Evolutionary conservation across 2,888 invertebrate genomes (phyloP).

Genomic region (Cheilosia grossa): DNA sequence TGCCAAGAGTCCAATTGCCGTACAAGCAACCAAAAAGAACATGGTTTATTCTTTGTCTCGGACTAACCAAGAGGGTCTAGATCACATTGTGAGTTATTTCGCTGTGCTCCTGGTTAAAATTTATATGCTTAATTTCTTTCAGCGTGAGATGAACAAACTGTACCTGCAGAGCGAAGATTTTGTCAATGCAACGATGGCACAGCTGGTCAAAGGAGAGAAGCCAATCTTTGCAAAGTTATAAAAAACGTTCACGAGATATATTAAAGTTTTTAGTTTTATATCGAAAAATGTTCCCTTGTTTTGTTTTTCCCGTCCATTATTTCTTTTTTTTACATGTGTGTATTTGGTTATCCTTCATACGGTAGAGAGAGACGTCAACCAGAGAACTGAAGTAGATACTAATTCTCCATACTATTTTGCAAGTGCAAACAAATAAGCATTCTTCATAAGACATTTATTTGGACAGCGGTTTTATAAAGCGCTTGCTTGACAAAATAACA

Average conservation of each 20-base stretch:
- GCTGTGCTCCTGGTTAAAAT: background rate
- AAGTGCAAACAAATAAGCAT: background rate
- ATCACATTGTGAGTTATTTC: conserved; percentile 90
- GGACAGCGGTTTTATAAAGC: background rate
- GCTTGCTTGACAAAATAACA: background rate
- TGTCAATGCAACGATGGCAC: conserved; percentile 90
- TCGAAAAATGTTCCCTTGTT: too few relatives aligned
- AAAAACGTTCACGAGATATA: background rate
- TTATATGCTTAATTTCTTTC: conserved; percentile 78
- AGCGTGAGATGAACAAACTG: conserved; percentile 92
- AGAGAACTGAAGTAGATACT: background rate
- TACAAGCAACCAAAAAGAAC: conserved; percentile 94
- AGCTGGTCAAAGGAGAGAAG: conserved; percentile 86
- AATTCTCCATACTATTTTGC: background rate
- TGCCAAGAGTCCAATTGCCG: conserved; percentile 95
- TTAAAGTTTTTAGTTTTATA: background rate
- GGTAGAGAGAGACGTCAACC: too few relatives aligned
- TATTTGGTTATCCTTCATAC: background rate
- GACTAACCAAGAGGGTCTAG: conserved; percentile 92
- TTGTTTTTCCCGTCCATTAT: too few relatives aligned
- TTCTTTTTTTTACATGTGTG: background rate
- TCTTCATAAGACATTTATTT: conserved; percentile 8
- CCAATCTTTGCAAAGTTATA: conserved; percentile 92
- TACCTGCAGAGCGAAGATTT: conserved; percentile 97
- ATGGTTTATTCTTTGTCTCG: conserved; percentile 95